Evolutionary conservation across 2,888 invertebrate species (phyloP), one percentile per base, ranked within the genome.

Genomic region (Lycaena phlaeas): DNA sequence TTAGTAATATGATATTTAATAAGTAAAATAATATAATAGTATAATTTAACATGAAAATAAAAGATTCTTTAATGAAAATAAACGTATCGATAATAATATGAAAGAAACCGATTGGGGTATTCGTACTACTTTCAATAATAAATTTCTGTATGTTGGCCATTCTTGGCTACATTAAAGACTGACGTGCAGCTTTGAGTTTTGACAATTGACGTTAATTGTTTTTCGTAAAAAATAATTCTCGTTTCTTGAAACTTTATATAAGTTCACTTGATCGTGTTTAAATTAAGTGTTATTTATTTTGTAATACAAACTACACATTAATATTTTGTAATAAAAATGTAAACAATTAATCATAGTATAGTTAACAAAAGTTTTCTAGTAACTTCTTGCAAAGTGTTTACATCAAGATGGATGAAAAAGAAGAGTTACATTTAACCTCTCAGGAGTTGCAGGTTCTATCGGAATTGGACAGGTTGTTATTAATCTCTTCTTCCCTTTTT

Each of bases 361-460:
- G 22, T 12, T 4, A 3, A 11, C 31, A 17, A 31, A 11, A 18
- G 17, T 18, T 31, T 31, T 22, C 9, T 3, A 1, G 3, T 14
- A 34, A 34, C 7, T 34, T 12, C 6, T 10, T 5, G 18, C 3
- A 3, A 7, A 22, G 34, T 34, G 34, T 34, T 22, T 34, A 34
- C 42, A 38, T 29, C 42, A 48, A 42, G 57, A 84, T 82, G 82
- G 82, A 82, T 49, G 90, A 90, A 59, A 87, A 87, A 57, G 88
- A 89, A 70, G 90, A 90, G 61, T 87, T 90, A 56, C 89, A 89
- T 76, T 78, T 92, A 77, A 93, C 93, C 71, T 90, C 92, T 52
- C 92, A 92, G 70, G 94, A 95, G 81, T 82, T 95, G 59, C 93
- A 93, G 86, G 89, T 92, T 69, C 87, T 95, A 59, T 93, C 94